phyloP scores from a whole-genome alignment of 2,888 invertebrate genomes.

The Cenopis cana region DNA sequence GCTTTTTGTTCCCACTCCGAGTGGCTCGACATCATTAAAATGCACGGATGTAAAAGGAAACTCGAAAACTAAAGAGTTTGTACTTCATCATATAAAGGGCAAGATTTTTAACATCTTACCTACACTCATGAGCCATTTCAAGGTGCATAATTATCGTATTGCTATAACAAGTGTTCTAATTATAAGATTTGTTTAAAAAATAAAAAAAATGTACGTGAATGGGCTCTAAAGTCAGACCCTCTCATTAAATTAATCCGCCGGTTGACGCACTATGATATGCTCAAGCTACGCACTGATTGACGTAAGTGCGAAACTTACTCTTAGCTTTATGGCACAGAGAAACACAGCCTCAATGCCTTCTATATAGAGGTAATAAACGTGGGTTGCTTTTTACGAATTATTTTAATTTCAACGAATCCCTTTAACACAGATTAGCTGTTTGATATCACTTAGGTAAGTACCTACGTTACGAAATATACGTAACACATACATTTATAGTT shows the following conservation, averaged over 20 bases:
- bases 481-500: neutral
- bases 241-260: slow-evolving; percentile 83
- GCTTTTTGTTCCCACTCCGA: slow-evolving; percentile 34
- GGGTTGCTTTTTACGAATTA: slow-evolving; percentile 59
- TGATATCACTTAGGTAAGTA: neutral
- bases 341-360: slow-evolving; percentile 76
- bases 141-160: slow-evolving; percentile 26
- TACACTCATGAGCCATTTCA: slow-evolving; percentile 22
- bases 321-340: slow-evolving; percentile 62
- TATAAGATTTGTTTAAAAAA: slow-evolving; percentile 65
- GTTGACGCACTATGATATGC: slow-evolving; percentile 78
- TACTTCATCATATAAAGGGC: slow-evolving; percentile 20
- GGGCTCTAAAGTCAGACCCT: slow-evolving; percentile 55
- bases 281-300: slow-evolving; percentile 74
- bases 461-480: neutral
- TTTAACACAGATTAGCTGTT: slow-evolving; percentile 32
- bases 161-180: slow-evolving; percentile 57
- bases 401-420: slow-evolving; percentile 55
- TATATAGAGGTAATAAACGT: slow-evolving; percentile 75
- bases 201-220: slow-evolving; percentile 59
- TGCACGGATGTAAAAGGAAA: slow-evolving; percentile 32
- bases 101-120: slow-evolving; percentile 31
- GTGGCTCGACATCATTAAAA: slow-evolving; percentile 39
- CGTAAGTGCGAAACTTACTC: slow-evolving; percentile 80
- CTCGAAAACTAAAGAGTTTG: slow-evolving; percentile 30